Percentiles rank a stretch among this genome's conserved stretches.
These are phyloP conservation scores for Aradophagus sp. DNA, from an alignment of 1,140 invertebrate species.

Conservation along the genomic window DNA sequence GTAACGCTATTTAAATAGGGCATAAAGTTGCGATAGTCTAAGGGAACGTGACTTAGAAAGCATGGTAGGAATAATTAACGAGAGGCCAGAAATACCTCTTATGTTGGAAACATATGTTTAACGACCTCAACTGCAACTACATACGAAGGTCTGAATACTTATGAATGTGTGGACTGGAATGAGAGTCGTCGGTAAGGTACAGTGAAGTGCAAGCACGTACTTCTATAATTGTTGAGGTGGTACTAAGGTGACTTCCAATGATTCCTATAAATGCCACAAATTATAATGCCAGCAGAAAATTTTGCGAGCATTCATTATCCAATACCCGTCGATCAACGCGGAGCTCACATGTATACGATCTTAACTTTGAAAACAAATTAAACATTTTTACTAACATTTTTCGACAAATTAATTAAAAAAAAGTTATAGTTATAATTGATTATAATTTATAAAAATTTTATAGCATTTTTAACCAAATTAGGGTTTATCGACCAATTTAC, in stretches of 20 bases:
- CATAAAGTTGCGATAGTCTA: slow-evolving; percentile 38
- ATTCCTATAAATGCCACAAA: slow-evolving; percentile 60
- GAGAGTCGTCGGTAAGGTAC: slow-evolving; percentile 36
- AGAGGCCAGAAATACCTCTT: slow-evolving; percentile 60
- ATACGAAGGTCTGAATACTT: slow-evolving; percentile 54
- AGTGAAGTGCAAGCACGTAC: slow-evolving; percentile 62
- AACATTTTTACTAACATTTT: background rate
- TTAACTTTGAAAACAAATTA: too few relatives aligned
- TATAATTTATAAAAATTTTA: too few relatives aligned
- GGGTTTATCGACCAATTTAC: too few relatives aligned
- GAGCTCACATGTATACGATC: too few relatives aligned
- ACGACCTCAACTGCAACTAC: slow-evolving; percentile 59
- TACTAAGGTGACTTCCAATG: slow-evolving; percentile 61
- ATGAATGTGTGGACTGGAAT: slow-evolving; percentile 52
- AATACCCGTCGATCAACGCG: too few relatives aligned
- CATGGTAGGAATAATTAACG: slow-evolving; percentile 67
- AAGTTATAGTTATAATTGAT: too few relatives aligned
- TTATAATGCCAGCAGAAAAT: slow-evolving; percentile 46
- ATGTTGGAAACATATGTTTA: slow-evolving; percentile 64
- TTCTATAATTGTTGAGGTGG: slow-evolving; percentile 67
- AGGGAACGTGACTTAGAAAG: slow-evolving; percentile 60
- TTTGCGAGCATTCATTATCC: too few relatives aligned
- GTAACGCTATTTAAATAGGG: slow-evolving; percentile 44
- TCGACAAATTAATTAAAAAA: background rate
- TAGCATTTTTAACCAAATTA: too few relatives aligned